Base-by-base conservation (phyloP, 2,113 vertebrate species). In the Indicator indicator region DNA sequence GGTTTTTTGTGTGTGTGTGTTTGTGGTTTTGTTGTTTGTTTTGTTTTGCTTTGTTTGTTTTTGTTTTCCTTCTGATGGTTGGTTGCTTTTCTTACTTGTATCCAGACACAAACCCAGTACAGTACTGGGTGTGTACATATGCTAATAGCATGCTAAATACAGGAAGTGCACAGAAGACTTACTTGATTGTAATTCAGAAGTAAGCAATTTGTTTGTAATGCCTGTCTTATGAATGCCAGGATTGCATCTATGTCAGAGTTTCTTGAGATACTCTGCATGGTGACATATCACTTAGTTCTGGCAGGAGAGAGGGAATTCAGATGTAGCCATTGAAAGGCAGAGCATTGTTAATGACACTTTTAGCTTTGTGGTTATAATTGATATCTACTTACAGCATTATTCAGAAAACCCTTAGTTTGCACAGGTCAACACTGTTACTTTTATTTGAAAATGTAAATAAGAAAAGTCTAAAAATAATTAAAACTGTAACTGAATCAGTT, bases 61-160 rank as follows among this genome's bases (percentile, higher is more conserved):
- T 56, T 12, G 16, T 11, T 44, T 20, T 48, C 38, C 36, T 58
- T 17, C 7, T 71, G 36, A 16, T 26, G 16, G 6, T 36, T 55
- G 28, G 1, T 81, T 58, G 3, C 2, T 64, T 80, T 83, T 38
- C 5, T 72, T 73, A 36, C 8, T 76, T 1, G 0, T 70, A 62
- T 75, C 19, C 21, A 71, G 42, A 56, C 11, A 26, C 6, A 33
- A 70, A 67, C 33, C 1, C 8, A 58, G 12, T 14, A 15, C 44
- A 32, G 17, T 23, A n/a, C 3, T 60, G 33, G 56, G 2, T 17
- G 23, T 17, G 9, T 59, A 27, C 1, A 1, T 2, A 3, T n/a
- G 14, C 3, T 69, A 36, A 28, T 70, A 56, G 12, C 14, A 63
- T 68, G 33, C 18, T 11, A 82, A 28, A 18, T 63, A 54, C 81